A percentile compares a stretch with the other conserved stretches of the same genome.
These are phyloP conservation scores for Phoenoteleia sp. DNA, from an alignment of 2,888 invertebrate species.

Conservation along the genomic window DNA sequence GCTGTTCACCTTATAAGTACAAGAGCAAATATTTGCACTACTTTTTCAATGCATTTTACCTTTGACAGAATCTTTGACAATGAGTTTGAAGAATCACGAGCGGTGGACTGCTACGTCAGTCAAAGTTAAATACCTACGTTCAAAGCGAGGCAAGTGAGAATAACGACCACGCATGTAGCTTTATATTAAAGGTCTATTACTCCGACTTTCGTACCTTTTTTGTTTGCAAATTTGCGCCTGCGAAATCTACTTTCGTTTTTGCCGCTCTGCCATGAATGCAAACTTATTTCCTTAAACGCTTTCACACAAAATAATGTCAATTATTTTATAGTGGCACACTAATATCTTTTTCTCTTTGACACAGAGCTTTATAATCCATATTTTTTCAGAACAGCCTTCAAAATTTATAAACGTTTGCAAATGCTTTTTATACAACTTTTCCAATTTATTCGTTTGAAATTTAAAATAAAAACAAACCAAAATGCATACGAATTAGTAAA, in stretches of 20 bases:
- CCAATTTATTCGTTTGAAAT: no score
- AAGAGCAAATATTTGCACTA: slow-evolving; percentile 57
- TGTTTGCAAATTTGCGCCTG: slow-evolving; percentile 44
- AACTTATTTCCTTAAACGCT: background rate
- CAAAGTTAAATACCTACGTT: slow-evolving; percentile 59
- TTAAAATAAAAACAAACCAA: no score
- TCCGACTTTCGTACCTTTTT: slow-evolving; percentile 42
- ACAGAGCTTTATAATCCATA: no score
- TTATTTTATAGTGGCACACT: background rate
- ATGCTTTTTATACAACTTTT: no score
- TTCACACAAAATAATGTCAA: background rate
- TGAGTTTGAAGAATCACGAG: slow-evolving; percentile 55
- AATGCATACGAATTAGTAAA: no score
- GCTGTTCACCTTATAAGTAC: slow-evolving; percentile 49
- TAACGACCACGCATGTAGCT: slow-evolving; percentile 59
- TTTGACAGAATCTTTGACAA: slow-evolving; percentile 62
- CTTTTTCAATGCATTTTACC: slow-evolving; percentile 49
- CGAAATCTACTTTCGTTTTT: slow-evolving; percentile 30
- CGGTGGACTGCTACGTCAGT: slow-evolving; percentile 46
- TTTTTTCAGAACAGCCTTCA: no score
- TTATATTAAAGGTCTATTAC: slow-evolving; percentile 68
- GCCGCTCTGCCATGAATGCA: background rate
- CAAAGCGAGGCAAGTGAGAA: slow-evolving; percentile 58
- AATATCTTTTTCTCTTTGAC: background rate
- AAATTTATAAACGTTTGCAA: no score